phyloP scores from a whole-genome alignment of 92 coral and sea anemone genomes.

The Nematostella vectensis region DNA sequence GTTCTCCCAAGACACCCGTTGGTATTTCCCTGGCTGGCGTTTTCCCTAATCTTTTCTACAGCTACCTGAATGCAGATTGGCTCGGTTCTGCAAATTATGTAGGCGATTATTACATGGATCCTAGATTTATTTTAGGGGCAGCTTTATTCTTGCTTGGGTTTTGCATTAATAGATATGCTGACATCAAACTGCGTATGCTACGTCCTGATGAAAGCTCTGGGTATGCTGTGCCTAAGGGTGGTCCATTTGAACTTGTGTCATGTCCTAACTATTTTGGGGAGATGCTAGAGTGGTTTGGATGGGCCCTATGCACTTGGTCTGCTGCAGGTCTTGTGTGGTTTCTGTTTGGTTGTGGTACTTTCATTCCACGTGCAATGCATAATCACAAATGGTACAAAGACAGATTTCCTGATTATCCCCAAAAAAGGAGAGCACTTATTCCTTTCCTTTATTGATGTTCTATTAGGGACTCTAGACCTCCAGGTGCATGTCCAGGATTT shows the following conservation, averaged over 20 bases:
- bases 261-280: slow-evolving; percentile 59
- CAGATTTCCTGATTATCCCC: slow-evolving; percentile 38
- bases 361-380: slow-evolving; percentile 46
- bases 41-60: slow-evolving; percentile 37
- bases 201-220: slow-evolving; percentile 15
- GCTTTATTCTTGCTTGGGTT: slow-evolving; percentile 37
- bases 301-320: slow-evolving; percentile 52
- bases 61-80: slow-evolving; percentile 55
- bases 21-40: slow-evolving; percentile 40
- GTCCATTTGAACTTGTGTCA: slow-evolving; percentile 26
- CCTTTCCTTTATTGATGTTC: slow-evolving; percentile 18
- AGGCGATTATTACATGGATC: slow-evolving; percentile 32
- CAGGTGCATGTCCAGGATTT: no score
- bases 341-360: slow-evolving; percentile 42
- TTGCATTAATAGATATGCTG: slow-evolving; percentile 40
- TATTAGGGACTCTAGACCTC: not conserved
- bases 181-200: slow-evolving; percentile 23
- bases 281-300: slow-evolving; percentile 55
- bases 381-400: slow-evolving; percentile 38
- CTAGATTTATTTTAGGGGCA: slow-evolving; percentile 42
- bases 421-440: slow-evolving; percentile 29
- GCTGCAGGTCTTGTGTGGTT: slow-evolving; percentile 44
- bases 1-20: slow-evolving; percentile 37
- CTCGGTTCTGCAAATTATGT: slow-evolving; percentile 28
- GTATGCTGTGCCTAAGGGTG: slow-evolving; percentile 32